A percentile compares a stretch with the other conserved stretches of the same genome.
phyloP scores from a whole-genome alignment of 2,888 invertebrate genomes.

The Gryllus longicercus region DNA sequence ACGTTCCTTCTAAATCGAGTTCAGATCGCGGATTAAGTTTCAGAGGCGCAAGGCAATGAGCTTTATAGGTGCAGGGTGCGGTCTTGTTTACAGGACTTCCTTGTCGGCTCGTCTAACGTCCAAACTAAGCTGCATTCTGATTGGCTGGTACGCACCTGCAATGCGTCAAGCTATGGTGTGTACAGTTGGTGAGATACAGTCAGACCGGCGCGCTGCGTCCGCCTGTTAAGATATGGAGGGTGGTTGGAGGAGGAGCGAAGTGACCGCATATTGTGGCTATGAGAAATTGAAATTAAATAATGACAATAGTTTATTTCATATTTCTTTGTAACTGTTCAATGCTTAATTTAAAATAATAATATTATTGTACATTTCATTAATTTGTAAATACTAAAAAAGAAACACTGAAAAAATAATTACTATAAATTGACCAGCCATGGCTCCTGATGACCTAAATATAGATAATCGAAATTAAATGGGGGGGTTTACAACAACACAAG shows the following conservation, averaged over 20 bases:
- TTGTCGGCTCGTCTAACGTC: conserved; percentile 48
- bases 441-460: too few relatives aligned
- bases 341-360: not conserved
- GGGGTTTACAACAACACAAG: too few relatives aligned
- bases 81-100: conserved; percentile 67
- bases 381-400: not conserved
- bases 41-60: conserved; percentile 60
- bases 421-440: too few relatives aligned
- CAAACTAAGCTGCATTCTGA: conserved; percentile 59
- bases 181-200: conserved; percentile 33
- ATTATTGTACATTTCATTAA: not conserved
- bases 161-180: conserved; percentile 64
- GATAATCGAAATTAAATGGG: too few relatives aligned
- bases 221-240: conserved; percentile 30
- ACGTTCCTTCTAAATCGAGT: conserved; percentile 37
- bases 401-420: too few relatives aligned
- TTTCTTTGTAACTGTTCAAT: not conserved
- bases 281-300: conserved; percentile 18
- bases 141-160: conserved; percentile 81
- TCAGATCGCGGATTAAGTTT: conserved; percentile 51
- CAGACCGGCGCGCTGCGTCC: conserved; percentile 35
- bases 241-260: conserved; percentile 29
- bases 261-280: not conserved
- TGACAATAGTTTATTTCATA: not conserved
- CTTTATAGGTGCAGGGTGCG: conserved; percentile 68